These are phyloP conservation scores for Drosophila truncata DNA, from an alignment of 1,140 invertebrate species.

Conservation along the genomic window DNA sequence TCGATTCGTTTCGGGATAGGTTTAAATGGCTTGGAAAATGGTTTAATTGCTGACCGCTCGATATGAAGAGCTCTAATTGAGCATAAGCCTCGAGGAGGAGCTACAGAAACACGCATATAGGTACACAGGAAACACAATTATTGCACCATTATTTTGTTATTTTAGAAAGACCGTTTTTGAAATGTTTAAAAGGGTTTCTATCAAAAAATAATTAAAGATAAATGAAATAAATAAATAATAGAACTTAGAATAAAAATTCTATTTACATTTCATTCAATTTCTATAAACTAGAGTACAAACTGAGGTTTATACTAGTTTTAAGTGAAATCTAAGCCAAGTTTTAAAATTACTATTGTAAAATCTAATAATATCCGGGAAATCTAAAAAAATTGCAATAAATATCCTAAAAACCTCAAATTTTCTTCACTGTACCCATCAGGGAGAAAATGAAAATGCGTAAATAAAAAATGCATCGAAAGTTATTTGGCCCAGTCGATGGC, in stretches of 20 bases:
- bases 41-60: conserved; percentile 71
- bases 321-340: background rate
- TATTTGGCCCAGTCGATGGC: conserved; percentile 66
- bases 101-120: conserved; percentile 29
- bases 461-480: conserved; percentile 63
- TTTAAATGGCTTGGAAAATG: conserved; percentile 78
- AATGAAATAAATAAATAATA: no score
- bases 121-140: background rate
- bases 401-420: background rate
- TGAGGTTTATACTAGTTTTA: no score
- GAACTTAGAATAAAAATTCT: no score
- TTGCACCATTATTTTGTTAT: no score
- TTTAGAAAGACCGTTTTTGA: no score
- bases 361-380: no score
- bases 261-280: background rate
- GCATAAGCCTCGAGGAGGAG: conserved; percentile 53
- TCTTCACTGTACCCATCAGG: background rate
- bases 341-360: fast-evolving
- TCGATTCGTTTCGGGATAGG: conserved; percentile 53
- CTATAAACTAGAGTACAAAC: background rate
- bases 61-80: conserved; percentile 77
- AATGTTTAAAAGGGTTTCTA: no score
- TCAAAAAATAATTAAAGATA: no score
- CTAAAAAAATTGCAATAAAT: no score
- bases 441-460: conserved; percentile 61